Base-by-base conservation (phyloP, 2,888 invertebrate genomes). In the Oithona nana region DNA sequence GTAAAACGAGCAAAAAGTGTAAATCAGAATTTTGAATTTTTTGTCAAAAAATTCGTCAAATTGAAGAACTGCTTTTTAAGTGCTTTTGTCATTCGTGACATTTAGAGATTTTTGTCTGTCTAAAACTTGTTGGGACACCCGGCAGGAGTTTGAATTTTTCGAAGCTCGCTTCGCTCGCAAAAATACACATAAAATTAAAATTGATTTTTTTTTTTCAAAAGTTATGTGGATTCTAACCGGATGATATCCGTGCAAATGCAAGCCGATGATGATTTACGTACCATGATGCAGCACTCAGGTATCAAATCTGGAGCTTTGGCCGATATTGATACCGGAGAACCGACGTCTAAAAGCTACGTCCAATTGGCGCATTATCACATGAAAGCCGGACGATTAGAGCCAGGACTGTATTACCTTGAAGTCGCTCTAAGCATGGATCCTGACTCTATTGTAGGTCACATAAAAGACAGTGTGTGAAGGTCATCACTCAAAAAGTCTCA, bases 191-290 rank as follows among this genome's bases (percentile, higher is more conserved):
- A n/a, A n/a, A n/a, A n/a, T n/a, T n/a, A n/a, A n/a, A n/a, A n/a
- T n/a, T n/a, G n/a, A n/a, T n/a, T n/a, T n/a, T n/a, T n/a, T n/a
- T n/a, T 39, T 39, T 6, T 16, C 6, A 6, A 39, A 6, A 22
- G 65, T 63, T 52, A 59, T 50, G 59, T 59, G 59, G 59, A 57
- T 28, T 57, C 57, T n/a, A 28, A 24, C 13, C 57, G 57, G 20
- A 28, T 24, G 1, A 57, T 57, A 28, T 57, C 57, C 3, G 57
- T 24, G 28, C 39, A 39, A 39, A 39, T 39, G 39, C 6, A 8
- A 6, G 57, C 16, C 3, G n/a, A 11, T 1, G 24, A 28, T 57
- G 57, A 57, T 22, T 57, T 57, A 20, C 24, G 29, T 13, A 57
- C n/a, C 3, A 57, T 57, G 57, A 57, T 57, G 24, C 57, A 57